Conservation (phyloP, 2,888 invertebrate genomes). For the Eupelmus urozonus region DNA sequence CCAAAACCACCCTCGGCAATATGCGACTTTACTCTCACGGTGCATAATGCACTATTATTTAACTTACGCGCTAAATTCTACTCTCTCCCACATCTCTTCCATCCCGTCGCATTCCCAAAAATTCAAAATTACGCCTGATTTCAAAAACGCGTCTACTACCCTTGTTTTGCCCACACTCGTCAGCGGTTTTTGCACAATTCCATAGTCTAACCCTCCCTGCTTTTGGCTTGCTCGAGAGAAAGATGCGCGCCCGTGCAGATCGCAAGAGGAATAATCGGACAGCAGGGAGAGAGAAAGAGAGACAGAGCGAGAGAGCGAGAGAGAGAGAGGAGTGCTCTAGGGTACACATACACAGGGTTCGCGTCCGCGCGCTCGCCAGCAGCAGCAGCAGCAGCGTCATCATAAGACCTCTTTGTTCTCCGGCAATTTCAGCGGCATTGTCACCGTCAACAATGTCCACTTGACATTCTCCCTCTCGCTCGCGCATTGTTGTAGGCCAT, state of each 20-base stretch:
- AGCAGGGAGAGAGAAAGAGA: not conserved
- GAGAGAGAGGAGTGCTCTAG: conserved; percentile 43
- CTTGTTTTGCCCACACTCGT: not conserved
- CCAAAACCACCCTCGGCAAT: too few species aligned
- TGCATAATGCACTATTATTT: too few species aligned
- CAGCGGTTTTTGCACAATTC: too few species aligned
- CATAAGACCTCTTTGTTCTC: conserved; percentile 77
- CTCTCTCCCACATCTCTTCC: too few species aligned
- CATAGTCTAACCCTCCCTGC: not conserved
- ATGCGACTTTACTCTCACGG: too few species aligned
- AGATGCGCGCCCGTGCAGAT: not conserved
- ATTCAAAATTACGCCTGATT: too few species aligned
- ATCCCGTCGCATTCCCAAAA: too few species aligned
- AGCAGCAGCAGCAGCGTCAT: conserved; percentile 74
- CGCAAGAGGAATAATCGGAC: not conserved
- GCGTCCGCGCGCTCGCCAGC: conserved; percentile 70
- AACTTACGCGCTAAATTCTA: too few species aligned
- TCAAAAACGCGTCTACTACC: too few species aligned
- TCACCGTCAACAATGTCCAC: conserved; percentile 78
- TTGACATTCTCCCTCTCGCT: conserved; percentile 76
- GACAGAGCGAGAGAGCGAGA: conserved; percentile 1
- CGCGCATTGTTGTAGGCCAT: conserved; percentile 70
- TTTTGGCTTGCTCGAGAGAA: too few species aligned
- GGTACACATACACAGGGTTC: conserved; percentile 67
- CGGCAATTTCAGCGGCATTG: conserved; percentile 77